Evolutionary conservation across 2,888 invertebrate species (phyloP).

Genomic region (Phaonia tiefii): DNA sequence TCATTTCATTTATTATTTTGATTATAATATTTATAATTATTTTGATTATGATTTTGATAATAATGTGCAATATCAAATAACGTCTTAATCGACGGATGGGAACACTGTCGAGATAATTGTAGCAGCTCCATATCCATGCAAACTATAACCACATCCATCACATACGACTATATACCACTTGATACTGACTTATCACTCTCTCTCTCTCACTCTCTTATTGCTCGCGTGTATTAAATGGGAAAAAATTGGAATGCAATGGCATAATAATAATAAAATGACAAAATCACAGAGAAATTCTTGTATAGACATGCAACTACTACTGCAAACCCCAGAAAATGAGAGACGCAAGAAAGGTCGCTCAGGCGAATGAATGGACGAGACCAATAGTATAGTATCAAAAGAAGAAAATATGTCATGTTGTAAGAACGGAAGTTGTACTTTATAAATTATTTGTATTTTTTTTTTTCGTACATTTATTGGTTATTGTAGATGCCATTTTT

Average conservation of each 20-base stretch:
- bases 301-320: background rate
- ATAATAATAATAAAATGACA: conserved; percentile 43
- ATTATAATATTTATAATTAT: no score
- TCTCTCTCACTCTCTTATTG: background rate
- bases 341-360: background rate
- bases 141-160: no score
- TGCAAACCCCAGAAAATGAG: conserved; percentile 11
- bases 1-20: no score
- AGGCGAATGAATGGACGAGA: background rate
- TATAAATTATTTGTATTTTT: conserved; percentile 57
- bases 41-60: no score
- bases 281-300: conserved; percentile 52
- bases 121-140: no score
- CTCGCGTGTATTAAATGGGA: conserved; percentile 37
- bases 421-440: conserved; percentile 65
- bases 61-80: no score
- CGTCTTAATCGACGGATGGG: no score
- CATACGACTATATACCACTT: no score
- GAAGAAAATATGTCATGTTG: conserved; percentile 55
- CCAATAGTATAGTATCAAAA: background rate
- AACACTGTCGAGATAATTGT: no score
- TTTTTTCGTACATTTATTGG: conserved; percentile 52
- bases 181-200: no score
- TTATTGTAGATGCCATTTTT: conserved; percentile 23
- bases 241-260: conserved; percentile 60